phyloP scores from a whole-genome alignment of 2,113 vertebrate genomes.

The Ginglymostoma cirratum region DNA sequence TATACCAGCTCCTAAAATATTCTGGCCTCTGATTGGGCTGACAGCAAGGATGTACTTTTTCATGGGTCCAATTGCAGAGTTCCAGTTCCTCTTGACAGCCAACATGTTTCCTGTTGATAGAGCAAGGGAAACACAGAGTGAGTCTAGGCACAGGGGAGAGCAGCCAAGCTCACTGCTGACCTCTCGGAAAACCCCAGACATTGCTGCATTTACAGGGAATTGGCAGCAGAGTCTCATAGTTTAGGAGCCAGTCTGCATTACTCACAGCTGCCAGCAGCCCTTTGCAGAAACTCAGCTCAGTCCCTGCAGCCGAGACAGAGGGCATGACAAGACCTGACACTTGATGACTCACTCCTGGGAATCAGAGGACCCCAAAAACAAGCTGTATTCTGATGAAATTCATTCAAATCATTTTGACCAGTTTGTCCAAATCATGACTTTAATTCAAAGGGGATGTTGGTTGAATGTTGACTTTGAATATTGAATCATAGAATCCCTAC shows the following conservation, averaged over 20 bases:
- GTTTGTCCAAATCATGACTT: not conserved
- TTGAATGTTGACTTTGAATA: not conserved
- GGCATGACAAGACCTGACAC: not conserved
- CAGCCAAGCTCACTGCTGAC: not conserved
- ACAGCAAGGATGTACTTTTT: not conserved
- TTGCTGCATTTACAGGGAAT: not conserved
- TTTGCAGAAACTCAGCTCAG: too few relatives aligned
- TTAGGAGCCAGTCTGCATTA: not conserved
- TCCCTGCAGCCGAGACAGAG: not conserved
- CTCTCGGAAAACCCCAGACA: not conserved
- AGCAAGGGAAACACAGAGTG: slow-evolving; percentile 16
- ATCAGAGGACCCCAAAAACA: not conserved
- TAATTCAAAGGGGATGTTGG: not conserved
- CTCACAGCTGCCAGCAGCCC: not conserved
- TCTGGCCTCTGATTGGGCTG: not conserved
- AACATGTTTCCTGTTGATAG: slow-evolving; percentile 31
- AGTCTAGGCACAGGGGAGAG: not conserved
- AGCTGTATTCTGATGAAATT: not conserved
- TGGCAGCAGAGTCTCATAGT: not conserved
- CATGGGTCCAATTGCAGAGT: not conserved
- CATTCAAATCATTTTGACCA: not conserved
- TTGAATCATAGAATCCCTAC: too few relatives aligned
- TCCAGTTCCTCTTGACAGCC: not conserved
- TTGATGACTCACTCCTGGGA: not conserved
- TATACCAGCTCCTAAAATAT: slow-evolving; percentile 36